Percentiles rank a stretch among this genome's conserved stretches.
Conservation (phyloP, 2,888 invertebrate species). For the Lepidonotus clava region DNA sequence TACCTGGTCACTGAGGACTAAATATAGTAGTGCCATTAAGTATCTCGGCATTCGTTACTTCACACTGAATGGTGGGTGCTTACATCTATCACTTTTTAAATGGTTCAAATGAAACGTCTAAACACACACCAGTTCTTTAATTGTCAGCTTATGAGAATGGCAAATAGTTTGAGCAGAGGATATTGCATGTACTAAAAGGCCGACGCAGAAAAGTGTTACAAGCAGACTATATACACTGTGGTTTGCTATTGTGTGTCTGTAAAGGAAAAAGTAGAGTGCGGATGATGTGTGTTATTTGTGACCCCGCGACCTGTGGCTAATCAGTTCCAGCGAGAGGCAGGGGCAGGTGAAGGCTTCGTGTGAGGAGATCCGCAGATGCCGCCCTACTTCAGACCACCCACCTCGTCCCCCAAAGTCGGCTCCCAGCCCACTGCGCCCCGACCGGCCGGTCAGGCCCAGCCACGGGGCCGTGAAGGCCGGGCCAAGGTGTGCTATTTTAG, state of each 20-base stretch:
- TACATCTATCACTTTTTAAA: too few species aligned
- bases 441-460: not conserved
- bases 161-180: too few species aligned
- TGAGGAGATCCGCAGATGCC: conserved; percentile 29
- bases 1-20: too few species aligned
- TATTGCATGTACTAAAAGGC: too few species aligned
- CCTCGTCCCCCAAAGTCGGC: not conserved
- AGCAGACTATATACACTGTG: not conserved
- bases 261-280: not conserved
- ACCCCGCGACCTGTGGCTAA: conserved; percentile 22
- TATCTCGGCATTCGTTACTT: too few species aligned
- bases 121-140: too few species aligned
- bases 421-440: conserved; percentile 16
- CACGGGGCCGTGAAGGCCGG: not conserved
- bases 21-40: too few species aligned
- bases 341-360: conserved; percentile 19
- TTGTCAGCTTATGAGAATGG: too few species aligned
- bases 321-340: conserved; percentile 34
- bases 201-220: too few species aligned
- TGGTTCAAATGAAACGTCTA: too few species aligned
- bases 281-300: conserved; percentile 19
- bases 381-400: conserved; percentile 16
- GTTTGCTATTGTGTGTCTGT: not conserved
- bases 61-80: too few species aligned
- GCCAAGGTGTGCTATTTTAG: conserved; percentile 3